These are phyloP conservation scores for Malachius bipustulatus DNA, from an alignment of 2,888 invertebrate species.

Conservation along the genomic window DNA sequence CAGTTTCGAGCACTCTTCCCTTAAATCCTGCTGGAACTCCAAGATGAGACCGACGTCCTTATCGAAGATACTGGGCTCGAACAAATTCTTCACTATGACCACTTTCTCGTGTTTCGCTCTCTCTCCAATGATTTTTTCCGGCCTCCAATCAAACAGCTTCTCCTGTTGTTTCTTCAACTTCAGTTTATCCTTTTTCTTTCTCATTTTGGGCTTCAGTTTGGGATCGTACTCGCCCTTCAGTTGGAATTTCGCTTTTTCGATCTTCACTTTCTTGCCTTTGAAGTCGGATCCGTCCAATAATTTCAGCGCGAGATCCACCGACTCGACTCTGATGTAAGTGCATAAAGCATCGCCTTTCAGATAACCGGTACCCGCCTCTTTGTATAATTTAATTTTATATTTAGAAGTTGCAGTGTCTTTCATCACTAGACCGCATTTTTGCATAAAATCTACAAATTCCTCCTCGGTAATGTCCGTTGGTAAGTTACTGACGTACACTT, in stretches of 20 bases:
- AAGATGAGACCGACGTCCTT: conserved; percentile 77
- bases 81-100: conserved; percentile 89
- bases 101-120: conserved; percentile 79
- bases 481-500: conserved; percentile 90
- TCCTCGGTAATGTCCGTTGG: conserved; percentile 81
- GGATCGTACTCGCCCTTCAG: conserved; percentile 93
- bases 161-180: conserved; percentile 86
- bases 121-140: conserved; percentile 80
- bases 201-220: conserved; percentile 78
- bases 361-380: conserved; percentile 61
- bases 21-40: conserved; percentile 82
- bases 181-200: conserved; percentile 78
- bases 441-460: conserved; percentile 84
- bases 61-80: conserved; percentile 80
- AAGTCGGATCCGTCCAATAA: conserved; percentile 79
- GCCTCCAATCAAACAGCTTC: conserved; percentile 93
- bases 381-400: conserved; percentile 87
- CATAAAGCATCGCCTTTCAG: conserved; percentile 95
- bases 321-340: conserved; percentile 91
- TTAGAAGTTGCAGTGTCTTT: conserved; percentile 67
- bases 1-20: conserved; percentile 80
- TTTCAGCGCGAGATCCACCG: conserved; percentile 83
- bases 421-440: conserved; percentile 92
- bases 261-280: conserved; percentile 69
- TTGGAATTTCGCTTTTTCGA: conserved; percentile 88